Evolutionary conservation across 1,140 invertebrate species (phyloP).

Genomic region (Magallana ariakensis): DNA sequence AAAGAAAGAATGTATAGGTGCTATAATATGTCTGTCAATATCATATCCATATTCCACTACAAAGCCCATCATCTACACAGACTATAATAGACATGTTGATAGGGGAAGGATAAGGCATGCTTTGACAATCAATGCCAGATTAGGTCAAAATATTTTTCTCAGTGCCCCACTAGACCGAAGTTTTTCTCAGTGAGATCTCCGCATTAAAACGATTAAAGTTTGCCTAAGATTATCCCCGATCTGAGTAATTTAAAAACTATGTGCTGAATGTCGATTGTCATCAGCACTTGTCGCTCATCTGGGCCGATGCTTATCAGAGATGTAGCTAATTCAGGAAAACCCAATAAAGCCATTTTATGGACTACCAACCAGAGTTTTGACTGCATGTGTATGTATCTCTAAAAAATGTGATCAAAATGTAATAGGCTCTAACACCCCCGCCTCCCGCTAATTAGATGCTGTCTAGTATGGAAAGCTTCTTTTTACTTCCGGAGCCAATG

Average conservation of each 20-base stretch:
- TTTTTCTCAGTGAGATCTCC: not conserved
- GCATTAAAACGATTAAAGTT: constrained; percentile 31
- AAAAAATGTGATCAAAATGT: not conserved
- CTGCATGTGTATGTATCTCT: not conserved
- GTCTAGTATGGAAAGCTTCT: not conserved
- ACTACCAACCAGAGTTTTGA: not conserved
- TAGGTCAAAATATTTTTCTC: not conserved
- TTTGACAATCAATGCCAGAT: constrained; percentile 21
- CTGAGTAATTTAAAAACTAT: constrained; percentile 37
- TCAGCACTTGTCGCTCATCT: constrained; percentile 19
- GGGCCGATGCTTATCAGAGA: constrained; percentile 25
- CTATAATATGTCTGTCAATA: constrained; percentile 18
- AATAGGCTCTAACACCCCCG: not conserved
- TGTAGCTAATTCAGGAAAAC: constrained; percentile 19
- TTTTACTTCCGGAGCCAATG: not conserved
- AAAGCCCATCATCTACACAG: constrained; percentile 18
- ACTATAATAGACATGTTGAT: constrained; percentile 5
- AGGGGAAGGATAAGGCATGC: constrained; percentile 6
- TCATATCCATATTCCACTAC: constrained; percentile 21
- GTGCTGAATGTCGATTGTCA: constrained; percentile 25
- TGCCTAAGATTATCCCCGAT: not conserved
- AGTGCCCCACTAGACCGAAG: not conserved
- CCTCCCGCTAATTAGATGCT: not conserved
- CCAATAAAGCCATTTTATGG: constrained; percentile 21
- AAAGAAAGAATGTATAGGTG: not conserved